These are phyloP conservation scores for Crypturellus tataupa DNA, from an alignment of 2,797 vertebrate genomes.

Conservation along the genomic window DNA sequence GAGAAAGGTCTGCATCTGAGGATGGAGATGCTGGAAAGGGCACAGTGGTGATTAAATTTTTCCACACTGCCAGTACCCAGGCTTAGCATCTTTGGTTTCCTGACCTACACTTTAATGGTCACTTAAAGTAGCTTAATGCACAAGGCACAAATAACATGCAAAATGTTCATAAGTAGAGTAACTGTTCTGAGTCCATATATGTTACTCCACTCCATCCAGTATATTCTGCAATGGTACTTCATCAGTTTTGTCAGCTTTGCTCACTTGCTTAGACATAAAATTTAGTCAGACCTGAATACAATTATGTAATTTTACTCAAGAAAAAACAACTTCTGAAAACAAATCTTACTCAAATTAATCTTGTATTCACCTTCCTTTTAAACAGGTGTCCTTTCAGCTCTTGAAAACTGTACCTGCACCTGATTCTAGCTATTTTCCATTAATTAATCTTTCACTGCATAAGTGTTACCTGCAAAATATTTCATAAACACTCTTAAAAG, in stretches of 20 bases:
- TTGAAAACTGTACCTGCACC: background rate
- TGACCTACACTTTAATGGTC: background rate
- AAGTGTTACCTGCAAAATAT: background rate
- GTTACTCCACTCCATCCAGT: background rate
- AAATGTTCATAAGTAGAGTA: background rate
- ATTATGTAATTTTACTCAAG: background rate
- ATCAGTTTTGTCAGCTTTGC: background rate
- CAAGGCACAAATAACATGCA: background rate
- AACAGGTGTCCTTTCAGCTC: background rate
- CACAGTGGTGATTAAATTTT: background rate
- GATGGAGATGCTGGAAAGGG: too few relatives aligned
- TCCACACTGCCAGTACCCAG: background rate
- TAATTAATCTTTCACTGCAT: background rate
- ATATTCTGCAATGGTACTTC: background rate
- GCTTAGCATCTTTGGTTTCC: background rate
- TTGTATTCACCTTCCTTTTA: background rate
- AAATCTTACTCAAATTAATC: background rate
- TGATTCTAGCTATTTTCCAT: background rate
- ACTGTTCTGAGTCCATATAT: background rate
- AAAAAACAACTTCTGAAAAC: background rate
- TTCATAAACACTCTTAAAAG: background rate
- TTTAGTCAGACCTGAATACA: background rate
- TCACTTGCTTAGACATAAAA: background rate
- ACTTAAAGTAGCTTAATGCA: background rate
- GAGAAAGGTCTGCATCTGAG: background rate